Evolutionary conservation across 2,113 vertebrate genomes (phyloP), one percentile per base, ranked within the genome.

Genomic region (Clinocottus analis): DNA sequence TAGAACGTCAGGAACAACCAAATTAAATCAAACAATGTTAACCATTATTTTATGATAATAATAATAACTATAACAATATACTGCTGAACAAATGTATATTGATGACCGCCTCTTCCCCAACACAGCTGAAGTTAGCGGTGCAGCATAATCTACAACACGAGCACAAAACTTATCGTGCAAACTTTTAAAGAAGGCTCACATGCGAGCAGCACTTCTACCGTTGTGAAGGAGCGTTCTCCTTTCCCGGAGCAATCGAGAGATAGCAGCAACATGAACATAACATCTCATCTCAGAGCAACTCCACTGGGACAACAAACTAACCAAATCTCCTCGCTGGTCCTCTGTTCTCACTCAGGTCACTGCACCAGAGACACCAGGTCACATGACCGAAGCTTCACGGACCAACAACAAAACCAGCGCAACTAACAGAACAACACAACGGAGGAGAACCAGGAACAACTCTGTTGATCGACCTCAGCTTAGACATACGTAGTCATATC

Each of bases 141-240:
- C 69, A 74, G 61, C 51, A 41, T 71, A 61, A 49, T 35, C 29
- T 43, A 62, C 51, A 33, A 45, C 5, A 64, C n/a, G 2, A 65
- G 59, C 41, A 53, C 47, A 64, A 62, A 84, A 90, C 74, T 90
- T 71, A 41, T 7, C 72, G 31, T 73, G 53, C 64, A 78, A 89
- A 90, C 86, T 89, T 91, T 37, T 63, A 77, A 83, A 23, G n/a
- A 17, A 5, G 16, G 12, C 45, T 45, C 8, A 23, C 27, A 27
- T 41, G 9, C 23, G 2, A 31, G 13, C 7, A 1, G 4, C 4
- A 55, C 56, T 41, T 70, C 16, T 12, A 14, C n/a, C n/a, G n/a
- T n/a, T n/a, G n/a, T n/a, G n/a, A n/a, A n/a, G n/a, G n/a, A n/a
- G n/a, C n/a, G n/a, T n/a, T n/a, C n/a, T n/a, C n/a, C n/a, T n/a